These are phyloP conservation scores for Poliocrania exsul DNA, from an alignment of 2,797 vertebrate genomes.

Conservation along the genomic window DNA sequence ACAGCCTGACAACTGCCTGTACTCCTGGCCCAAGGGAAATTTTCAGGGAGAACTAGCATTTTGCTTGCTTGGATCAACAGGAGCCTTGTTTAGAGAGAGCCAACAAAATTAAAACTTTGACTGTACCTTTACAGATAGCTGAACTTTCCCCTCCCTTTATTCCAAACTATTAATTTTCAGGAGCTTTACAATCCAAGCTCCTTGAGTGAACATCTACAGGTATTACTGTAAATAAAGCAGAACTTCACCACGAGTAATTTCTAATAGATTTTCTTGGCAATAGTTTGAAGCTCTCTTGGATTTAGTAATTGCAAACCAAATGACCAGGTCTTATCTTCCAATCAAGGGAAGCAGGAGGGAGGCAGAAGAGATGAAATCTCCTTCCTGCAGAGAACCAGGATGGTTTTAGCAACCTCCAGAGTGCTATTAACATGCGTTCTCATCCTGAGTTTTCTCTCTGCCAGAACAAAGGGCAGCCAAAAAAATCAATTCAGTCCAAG, in stretches of 20 bases:
- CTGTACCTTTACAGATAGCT: background rate
- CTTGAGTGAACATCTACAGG: background rate
- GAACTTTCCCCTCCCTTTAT: background rate
- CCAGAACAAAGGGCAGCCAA: constrained; percentile 46
- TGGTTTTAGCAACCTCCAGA: constrained; percentile 26
- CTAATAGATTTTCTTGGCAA: constrained; percentile 46
- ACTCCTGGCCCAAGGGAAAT: background rate
- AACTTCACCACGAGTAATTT: background rate
- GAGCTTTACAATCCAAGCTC: background rate
- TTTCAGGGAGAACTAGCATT: background rate
- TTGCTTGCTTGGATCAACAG: background rate
- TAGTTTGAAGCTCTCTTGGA: background rate
- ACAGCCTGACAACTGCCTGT: background rate
- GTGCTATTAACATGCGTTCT: background rate
- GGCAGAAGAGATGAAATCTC: background rate
- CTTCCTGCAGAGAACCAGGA: constrained; percentile 12
- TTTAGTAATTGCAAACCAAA: constrained; percentile 54
- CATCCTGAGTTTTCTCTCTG: constrained; percentile 8
- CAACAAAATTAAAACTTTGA: background rate
- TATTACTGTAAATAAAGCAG: background rate
- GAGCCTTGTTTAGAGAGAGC: background rate
- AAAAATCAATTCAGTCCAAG: constrained; percentile 18
- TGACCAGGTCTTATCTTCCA: constrained; percentile 18
- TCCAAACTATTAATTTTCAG: background rate
- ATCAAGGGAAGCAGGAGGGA: background rate